Evolutionary conservation across 2,113 vertebrate species (phyloP), one percentile per base, ranked within the genome.

Genomic region (Brienomyrus longianalis): DNA sequence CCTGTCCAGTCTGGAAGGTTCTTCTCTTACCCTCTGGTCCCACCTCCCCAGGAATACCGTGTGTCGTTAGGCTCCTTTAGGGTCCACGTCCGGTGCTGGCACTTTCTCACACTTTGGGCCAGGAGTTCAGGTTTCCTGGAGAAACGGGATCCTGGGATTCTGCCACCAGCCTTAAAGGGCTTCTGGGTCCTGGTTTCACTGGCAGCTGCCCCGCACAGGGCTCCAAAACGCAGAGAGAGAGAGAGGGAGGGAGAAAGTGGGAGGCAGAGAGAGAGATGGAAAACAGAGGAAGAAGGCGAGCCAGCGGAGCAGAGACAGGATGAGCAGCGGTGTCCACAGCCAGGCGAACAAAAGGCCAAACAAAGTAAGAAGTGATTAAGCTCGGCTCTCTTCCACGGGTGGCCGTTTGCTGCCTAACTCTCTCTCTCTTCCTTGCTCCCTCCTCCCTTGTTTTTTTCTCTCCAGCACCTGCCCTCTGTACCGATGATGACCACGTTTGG

Each of bases 141-240:
- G 45, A 3, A 8, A 35, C 13, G 1, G 27, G 45, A 23, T 77
- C 27, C 66, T 50, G 15, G 70, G 62, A 35, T 52, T 74, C n/a
- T 15, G 48, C 17, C 66, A 39, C 88, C n/a, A 52, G 27, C 11
- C 47, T 77, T 51, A 9, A 48, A 77, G n/a, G 50, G 17, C 45
- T 54, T 77, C 88, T 80, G 15, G 66, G 48, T 89, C 47, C 88
- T 9, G 31, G 66, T 89, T 39, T 66, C 27, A 47, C 70, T 88
- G 56, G 59, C 59, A 48, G 62, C 87, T 15, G 43, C 35, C 39
- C 47, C 51, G 39, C 51, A 54, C 7, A 51, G 51, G 51, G 27
- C 85, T 35, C 85, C 27, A 9, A 86, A 31, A 31, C 6, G 27
- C 45, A 88, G 62, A 43, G 48, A 21, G 86, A 48, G 83, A 88